These are phyloP conservation scores for Drosophila phalerata DNA, from an alignment of 2,888 invertebrate genomes.

Conservation along the genomic window DNA sequence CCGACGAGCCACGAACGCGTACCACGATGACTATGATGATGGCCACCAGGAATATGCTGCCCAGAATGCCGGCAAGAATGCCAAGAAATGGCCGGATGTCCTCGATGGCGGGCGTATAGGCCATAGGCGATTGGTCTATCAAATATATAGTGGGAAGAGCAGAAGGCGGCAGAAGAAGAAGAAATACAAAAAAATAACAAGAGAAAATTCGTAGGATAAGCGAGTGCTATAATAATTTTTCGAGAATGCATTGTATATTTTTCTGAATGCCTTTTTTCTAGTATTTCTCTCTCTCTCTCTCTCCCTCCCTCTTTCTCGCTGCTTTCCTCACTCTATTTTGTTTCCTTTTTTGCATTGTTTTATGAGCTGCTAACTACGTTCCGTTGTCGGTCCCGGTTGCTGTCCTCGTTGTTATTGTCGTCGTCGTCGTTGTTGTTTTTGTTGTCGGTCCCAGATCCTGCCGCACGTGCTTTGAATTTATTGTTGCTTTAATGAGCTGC, in stretches of 20 bases:
- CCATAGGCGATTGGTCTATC: constrained; percentile 82
- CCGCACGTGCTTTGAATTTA: constrained; percentile 76
- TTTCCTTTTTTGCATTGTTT: constrained; percentile 64
- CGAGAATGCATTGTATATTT: constrained; percentile 49
- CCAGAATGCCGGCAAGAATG: constrained; percentile 86
- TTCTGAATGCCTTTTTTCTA: constrained; percentile 31
- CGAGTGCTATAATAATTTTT: constrained; percentile 49
- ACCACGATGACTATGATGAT: constrained; percentile 87
- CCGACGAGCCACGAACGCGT: constrained; percentile 86
- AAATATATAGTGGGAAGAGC: background rate
- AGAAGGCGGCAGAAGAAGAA: constrained; percentile 10
- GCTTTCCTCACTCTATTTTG: constrained; percentile 20
- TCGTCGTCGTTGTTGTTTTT: constrained; percentile 55
- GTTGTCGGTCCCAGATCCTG: constrained; percentile 50
- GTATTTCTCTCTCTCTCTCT: constrained; percentile 2
- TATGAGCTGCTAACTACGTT: constrained; percentile 81
- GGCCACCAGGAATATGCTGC: constrained; percentile 86
- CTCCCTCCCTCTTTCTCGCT: background rate
- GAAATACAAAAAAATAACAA: constrained; percentile 17
- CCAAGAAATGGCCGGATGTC: constrained; percentile 87
- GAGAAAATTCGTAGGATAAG: constrained; percentile 40
- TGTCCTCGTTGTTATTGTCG: constrained; percentile 38
- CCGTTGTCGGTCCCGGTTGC: constrained; percentile 47
- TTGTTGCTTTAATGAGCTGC: constrained; percentile 77
- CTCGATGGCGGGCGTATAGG: constrained; percentile 86